Base-by-base conservation (phyloP, 2,888 invertebrate species). In the Apodemia zela region DNA sequence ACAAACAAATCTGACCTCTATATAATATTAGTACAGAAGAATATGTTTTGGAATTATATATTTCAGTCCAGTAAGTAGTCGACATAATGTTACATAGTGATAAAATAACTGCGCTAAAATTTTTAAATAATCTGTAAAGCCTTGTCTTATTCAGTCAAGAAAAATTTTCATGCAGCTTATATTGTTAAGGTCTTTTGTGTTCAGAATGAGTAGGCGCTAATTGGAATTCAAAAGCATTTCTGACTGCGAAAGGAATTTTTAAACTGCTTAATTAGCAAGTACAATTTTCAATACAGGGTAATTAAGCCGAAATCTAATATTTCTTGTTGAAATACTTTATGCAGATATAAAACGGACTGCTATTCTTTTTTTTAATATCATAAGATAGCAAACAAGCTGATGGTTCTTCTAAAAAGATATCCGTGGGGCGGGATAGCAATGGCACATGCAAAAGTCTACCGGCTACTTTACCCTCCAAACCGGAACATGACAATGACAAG, bases 161-260 rank as follows among this genome's bases (percentile, higher is more conserved):
- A 54, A 54, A 54, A 25, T 11, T 11, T 21, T 18, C 49, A 51
- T 51, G 1, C 49, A 51, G 49, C 17, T 25, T 21, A 25, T 54
- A 54, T 54, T 42, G 15, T 42, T 54, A 25, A 54, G 51, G 25
- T 21, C 21, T 54, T 25, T 54, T 54, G 18, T 54, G 51, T 54
- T 54, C 21, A 13, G 15, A 54, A 18, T 11, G 21, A 18, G 51
- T 25, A 54, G 51, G 51, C 51, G 25, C 51, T 54, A 54, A 54
- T 54, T 54, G 21, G 21, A 54, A 54, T 54, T 25, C 51, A 54
- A 54, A 54, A 54, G 51, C 51, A 54, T 25, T 54, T 54, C 51
- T 54, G 51, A 18, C 10, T 51, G 21, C 51, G 51, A 18, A 51
- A 51, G 11, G 51, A 51, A 51, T 51, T 51, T 51, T 51, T 51